Evolutionary conservation across 1,140 invertebrate genomes (phyloP).

Genomic region (Drosophila baimaii): DNA sequence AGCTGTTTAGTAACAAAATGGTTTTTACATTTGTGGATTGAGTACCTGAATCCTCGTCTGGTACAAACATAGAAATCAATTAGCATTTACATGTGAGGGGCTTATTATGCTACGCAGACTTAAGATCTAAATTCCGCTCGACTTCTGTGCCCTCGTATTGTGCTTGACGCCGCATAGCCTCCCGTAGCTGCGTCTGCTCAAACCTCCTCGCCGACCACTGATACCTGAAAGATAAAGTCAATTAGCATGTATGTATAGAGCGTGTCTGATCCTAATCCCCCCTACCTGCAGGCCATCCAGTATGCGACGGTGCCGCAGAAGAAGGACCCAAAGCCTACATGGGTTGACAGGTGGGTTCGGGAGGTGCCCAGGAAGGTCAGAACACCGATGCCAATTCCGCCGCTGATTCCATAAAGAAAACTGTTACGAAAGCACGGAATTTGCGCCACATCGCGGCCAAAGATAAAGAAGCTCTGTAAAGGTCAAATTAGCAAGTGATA

Average conservation of each 20-base stretch:
- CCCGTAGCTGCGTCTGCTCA: slow-evolving; percentile 83
- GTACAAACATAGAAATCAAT: slow-evolving; percentile 7
- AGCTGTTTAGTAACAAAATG: slow-evolving; percentile 27
- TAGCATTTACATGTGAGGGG: not conserved
- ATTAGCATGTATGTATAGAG: not conserved
- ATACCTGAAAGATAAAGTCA: slow-evolving; percentile 65
- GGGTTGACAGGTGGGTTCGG: slow-evolving; percentile 84
- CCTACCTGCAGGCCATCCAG: slow-evolving; percentile 85
- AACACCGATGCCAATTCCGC: slow-evolving; percentile 86
- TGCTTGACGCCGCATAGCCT: slow-evolving; percentile 78
- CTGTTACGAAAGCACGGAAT: slow-evolving; percentile 88
- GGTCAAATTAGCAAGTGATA: not conserved
- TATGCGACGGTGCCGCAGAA: slow-evolving; percentile 85
- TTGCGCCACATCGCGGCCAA: slow-evolving; percentile 86
- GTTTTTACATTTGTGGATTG: slow-evolving; percentile 17
- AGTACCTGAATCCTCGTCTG: slow-evolving; percentile 1
- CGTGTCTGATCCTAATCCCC: not conserved
- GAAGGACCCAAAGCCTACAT: slow-evolving; percentile 86
- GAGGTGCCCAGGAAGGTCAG: slow-evolving; percentile 87
- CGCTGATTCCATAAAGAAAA: slow-evolving; percentile 86
- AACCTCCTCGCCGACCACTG: slow-evolving; percentile 85
- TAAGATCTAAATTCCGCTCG: slow-evolving; percentile 73
- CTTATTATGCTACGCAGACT: slow-evolving; percentile 67
- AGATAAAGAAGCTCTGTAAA: slow-evolving; percentile 79
- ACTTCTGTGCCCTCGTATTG: slow-evolving; percentile 83